Percentiles rank a stretch among this genome's conserved stretches.
These are phyloP conservation scores for Eupeodes latifasciatus DNA, from an alignment of 2,888 invertebrate genomes.

Conservation along the genomic window DNA sequence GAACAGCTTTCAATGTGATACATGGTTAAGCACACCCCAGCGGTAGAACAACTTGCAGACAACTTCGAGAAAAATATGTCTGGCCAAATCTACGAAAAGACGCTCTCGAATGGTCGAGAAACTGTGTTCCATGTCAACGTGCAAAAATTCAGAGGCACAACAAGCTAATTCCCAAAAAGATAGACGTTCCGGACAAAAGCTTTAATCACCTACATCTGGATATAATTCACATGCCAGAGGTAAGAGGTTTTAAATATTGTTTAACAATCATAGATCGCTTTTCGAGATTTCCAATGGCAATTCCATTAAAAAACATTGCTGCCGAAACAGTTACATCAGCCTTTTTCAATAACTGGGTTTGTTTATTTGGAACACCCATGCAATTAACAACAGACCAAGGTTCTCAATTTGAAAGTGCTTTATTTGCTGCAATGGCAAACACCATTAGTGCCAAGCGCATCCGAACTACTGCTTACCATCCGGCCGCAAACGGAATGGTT, in stretches of 20 bases:
- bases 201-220: neutral
- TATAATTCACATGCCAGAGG: conserved; percentile 3
- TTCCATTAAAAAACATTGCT: conserved; percentile 69
- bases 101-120: neutral
- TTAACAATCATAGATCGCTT: conserved; percentile 46
- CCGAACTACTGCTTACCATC: neutral
- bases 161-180: neutral
- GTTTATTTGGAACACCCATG: conserved; percentile 81
- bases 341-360: conserved; percentile 79
- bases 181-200: conserved; percentile 14
- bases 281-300: conserved; percentile 74
- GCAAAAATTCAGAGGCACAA: conserved; percentile 1
- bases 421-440: conserved; percentile 78
- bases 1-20: conserved; percentile 24
- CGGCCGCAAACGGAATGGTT: neutral
- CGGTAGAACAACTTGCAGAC: conserved; percentile 31
- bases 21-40: conserved; percentile 58
- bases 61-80: conserved; percentile 40
- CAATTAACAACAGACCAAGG: conserved; percentile 80
- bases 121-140: neutral
- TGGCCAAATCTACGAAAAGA: conserved; percentile 59
- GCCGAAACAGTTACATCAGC: conserved; percentile 56
- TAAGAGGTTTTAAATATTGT: conserved; percentile 10
- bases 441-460: conserved; percentile 77
- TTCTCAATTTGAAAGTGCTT: conserved; percentile 79